A percentile compares a stretch with the other conserved stretches of the same genome.
phyloP scores from a whole-genome alignment of 2,888 invertebrate species.

The Argyra leucocephala region DNA sequence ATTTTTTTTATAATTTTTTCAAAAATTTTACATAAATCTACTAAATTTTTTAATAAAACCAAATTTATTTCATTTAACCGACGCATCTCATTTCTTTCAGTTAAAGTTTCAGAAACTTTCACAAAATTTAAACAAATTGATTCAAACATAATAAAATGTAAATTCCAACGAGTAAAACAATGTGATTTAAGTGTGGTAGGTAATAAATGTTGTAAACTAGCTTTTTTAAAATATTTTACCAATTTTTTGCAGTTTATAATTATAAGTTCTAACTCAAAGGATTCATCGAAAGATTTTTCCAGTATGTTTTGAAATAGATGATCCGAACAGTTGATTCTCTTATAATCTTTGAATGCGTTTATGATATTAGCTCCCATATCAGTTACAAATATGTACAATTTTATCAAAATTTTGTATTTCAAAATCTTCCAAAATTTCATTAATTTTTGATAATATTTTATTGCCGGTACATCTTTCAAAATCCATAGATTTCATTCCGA shows the following conservation, averaged over 20 bases:
- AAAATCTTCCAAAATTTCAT: neutral
- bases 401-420: neutral
- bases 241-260: neutral
- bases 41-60: conserved; percentile 2
- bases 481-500: conserved; percentile 8
- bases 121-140: neutral
- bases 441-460: neutral
- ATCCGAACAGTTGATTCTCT: neutral
- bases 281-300: neutral
- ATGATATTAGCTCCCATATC: neutral
- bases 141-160: neutral
- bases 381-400: neutral
- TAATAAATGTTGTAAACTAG: neutral
- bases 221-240: neutral
- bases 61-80: neutral
- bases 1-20: neutral
- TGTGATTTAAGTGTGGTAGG: neutral
- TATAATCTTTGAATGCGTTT: neutral
- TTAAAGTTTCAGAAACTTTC: neutral
- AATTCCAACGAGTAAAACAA: neutral
- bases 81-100: neutral
- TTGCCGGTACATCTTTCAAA: neutral
- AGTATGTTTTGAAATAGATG: neutral
- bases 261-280: neutral
- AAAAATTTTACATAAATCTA: neutral